Conservation (phyloP, 1,140 invertebrate genomes). For the Nasonia longicornis region DNA sequence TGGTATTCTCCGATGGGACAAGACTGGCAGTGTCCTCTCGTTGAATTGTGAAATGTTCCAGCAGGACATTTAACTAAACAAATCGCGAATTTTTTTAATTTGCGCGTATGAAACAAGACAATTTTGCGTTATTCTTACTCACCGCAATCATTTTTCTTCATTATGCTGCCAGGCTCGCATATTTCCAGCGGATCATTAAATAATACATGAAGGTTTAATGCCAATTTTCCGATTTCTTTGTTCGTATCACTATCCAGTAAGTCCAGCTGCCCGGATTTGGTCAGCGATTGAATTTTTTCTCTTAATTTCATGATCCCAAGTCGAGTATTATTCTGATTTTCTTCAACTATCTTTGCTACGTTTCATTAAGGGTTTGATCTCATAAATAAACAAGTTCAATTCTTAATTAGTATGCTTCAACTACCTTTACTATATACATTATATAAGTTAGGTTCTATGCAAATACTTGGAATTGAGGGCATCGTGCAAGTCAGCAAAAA, state of each 20-base stretch:
- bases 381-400: constrained; percentile 27
- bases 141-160: constrained; percentile 59
- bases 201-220: constrained; percentile 54
- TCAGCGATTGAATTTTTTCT: constrained; percentile 52
- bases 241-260: constrained; percentile 56
- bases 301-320: constrained; percentile 52
- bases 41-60: constrained; percentile 76
- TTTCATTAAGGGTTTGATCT: constrained; percentile 26
- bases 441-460: background rate
- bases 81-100: background rate
- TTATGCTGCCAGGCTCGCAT: constrained; percentile 57
- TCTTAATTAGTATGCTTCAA: constrained; percentile 24
- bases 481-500: background rate
- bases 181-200: constrained; percentile 53
- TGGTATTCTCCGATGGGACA: constrained; percentile 76
- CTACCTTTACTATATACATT: constrained; percentile 19
- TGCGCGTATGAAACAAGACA: constrained; percentile 1
- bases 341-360: constrained; percentile 57
- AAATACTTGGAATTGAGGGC: background rate
- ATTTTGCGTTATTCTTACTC: constrained; percentile 22
- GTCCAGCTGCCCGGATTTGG: constrained; percentile 51
- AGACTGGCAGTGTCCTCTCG: constrained; percentile 69
- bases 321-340: constrained; percentile 53
- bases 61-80: constrained; percentile 74
- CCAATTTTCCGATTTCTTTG: constrained; percentile 53